A percentile compares a stretch with the other conserved stretches of the same genome.
Evolutionary conservation across 1,140 invertebrate species (phyloP).

Genomic region (Eueides isabella): DNA sequence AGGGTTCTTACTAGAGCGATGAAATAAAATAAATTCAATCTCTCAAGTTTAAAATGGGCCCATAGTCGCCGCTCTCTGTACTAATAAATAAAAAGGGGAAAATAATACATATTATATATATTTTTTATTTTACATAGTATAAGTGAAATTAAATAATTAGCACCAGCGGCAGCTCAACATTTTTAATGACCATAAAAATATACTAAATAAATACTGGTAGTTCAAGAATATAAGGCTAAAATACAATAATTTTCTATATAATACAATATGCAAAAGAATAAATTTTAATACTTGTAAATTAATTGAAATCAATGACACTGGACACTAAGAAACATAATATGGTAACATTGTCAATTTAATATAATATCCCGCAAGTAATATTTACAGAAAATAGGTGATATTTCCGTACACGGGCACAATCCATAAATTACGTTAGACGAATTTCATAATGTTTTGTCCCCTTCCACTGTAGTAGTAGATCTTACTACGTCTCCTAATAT

Average conservation of each 20-base stretch:
- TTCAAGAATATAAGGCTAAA: conserved; percentile 3
- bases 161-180: conserved; percentile 27
- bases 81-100: no score
- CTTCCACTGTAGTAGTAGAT: no score
- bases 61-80: no score
- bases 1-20: no score
- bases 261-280: conserved; percentile 2
- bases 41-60: no score
- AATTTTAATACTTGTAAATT: conserved; percentile 34
- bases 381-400: conserved; percentile 48
- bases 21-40: no score
- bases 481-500: no score
- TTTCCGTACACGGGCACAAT: conserved; percentile 22
- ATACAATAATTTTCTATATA: not conserved
- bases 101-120: no score
- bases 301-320: conserved; percentile 48
- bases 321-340: conserved; percentile 51
- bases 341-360: conserved; percentile 54
- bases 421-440: no score
- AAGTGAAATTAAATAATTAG: conserved; percentile 1
- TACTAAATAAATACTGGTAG: not conserved
- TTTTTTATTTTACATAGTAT: no score
- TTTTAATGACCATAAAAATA: conserved; percentile 7
- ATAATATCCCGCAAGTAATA: conserved; percentile 44
- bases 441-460: no score